A percentile compares a stretch with the other conserved stretches of the same genome.
These are phyloP conservation scores for Eremobia ochroleuca DNA, from an alignment of 2,888 invertebrate species.

Conservation along the genomic window DNA sequence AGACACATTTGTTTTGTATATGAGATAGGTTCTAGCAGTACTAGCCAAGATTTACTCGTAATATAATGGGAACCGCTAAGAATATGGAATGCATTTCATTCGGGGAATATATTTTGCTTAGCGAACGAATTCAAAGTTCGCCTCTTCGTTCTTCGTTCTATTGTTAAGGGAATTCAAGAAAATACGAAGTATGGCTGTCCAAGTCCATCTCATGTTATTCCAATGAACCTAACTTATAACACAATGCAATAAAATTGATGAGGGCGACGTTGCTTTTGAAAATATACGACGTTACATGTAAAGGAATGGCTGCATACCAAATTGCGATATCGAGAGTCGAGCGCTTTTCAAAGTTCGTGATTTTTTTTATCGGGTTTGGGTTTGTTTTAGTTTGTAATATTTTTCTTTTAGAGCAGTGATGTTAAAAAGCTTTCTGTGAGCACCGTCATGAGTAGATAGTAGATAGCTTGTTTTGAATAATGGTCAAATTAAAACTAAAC, in stretches of 20 bases:
- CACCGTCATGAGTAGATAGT: too few species aligned
- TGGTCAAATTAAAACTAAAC: neutral
- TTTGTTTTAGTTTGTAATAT: neutral
- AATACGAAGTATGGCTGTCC: slow-evolving; percentile 49
- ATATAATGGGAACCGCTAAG: slow-evolving; percentile 58
- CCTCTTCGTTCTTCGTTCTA: slow-evolving; percentile 39
- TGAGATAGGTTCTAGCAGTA: slow-evolving; percentile 37
- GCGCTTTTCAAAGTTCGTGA: slow-evolving; percentile 20
- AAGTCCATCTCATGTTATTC: slow-evolving; percentile 69
- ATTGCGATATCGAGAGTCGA: slow-evolving; percentile 14
- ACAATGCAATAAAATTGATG: slow-evolving; percentile 61
- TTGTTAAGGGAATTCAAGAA: slow-evolving; percentile 64
- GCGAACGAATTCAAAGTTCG: slow-evolving; percentile 63
- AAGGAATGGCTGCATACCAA: slow-evolving; percentile 37
- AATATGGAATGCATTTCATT: slow-evolving; percentile 65
- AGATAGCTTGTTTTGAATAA: neutral
- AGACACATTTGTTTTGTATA: slow-evolving; percentile 43
- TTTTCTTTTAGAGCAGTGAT: neutral
- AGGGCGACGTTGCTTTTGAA: slow-evolving; percentile 49
- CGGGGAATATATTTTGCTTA: slow-evolving; percentile 64
- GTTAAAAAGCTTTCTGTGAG: neutral
- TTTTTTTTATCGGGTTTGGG: slow-evolving; percentile 12
- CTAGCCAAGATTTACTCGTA: slow-evolving; percentile 45
- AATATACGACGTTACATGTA: slow-evolving; percentile 44
- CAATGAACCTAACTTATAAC: slow-evolving; percentile 68